Percentiles rank a stretch among this genome's conserved stretches.
Evolutionary conservation across 2,888 invertebrate species (phyloP).

Genomic region (Prosopocoilus inquinatus): DNA sequence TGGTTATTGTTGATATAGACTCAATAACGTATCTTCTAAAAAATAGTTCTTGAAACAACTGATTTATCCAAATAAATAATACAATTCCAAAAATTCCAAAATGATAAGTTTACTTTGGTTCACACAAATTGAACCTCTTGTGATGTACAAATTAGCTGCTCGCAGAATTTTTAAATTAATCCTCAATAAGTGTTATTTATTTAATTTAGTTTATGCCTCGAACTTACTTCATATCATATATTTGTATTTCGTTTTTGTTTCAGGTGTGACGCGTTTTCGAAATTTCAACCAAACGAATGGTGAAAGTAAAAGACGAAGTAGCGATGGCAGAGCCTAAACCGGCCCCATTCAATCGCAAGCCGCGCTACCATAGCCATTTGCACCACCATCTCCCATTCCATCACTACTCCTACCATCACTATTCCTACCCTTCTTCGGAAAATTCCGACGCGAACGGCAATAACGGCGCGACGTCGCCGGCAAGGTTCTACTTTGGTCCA

Average conservation of each 20-base stretch:
- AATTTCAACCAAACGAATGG: constrained; percentile 40
- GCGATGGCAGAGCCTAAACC: constrained; percentile 43
- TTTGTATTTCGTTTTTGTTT: neutral
- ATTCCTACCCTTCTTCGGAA: constrained; percentile 54
- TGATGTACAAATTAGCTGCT: neutral
- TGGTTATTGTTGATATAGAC: too few species aligned
- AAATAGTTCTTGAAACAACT: too few species aligned
- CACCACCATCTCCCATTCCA: constrained; percentile 48
- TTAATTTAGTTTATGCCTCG: neutral
- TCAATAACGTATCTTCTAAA: too few species aligned
- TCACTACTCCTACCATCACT: constrained; percentile 55
- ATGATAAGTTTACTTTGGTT: too few species aligned
- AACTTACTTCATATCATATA: neutral
- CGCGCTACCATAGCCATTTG: constrained; percentile 20
- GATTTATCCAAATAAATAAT: too few species aligned
- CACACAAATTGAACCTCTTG: neutral
- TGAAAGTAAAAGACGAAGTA: constrained; percentile 51
- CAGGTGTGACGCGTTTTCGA: constrained; percentile 11
- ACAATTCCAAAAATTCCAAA: too few species aligned
- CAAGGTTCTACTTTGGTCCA: constrained; percentile 61
- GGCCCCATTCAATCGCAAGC: constrained; percentile 31
- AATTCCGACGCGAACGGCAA: constrained; percentile 50
- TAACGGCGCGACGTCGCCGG: constrained; percentile 50
- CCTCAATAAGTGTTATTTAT: too few species aligned
- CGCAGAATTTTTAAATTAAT: too few species aligned